Evolutionary conservation across 2,888 invertebrate genomes (phyloP).

Genomic region (Aleiodes alternator): DNA sequence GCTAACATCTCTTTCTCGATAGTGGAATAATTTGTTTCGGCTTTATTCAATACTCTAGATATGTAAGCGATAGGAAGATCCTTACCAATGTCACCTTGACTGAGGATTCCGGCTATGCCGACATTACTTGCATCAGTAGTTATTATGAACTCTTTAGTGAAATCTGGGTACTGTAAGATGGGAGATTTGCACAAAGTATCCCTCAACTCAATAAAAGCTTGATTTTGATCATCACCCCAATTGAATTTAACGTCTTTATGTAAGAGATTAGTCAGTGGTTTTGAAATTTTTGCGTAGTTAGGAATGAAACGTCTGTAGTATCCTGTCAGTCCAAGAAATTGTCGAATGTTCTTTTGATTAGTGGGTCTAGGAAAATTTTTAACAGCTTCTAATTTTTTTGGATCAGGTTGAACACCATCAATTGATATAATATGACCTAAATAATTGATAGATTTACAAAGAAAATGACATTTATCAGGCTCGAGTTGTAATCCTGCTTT

Average conservation of each 20-base stretch:
- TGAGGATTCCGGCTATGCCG: conserved; percentile 60
- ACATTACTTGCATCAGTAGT: conserved; percentile 48
- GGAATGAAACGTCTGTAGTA: conserved; percentile 52
- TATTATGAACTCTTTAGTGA: conserved; percentile 39
- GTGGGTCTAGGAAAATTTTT: conserved; percentile 42
- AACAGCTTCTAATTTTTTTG: conserved; percentile 46
- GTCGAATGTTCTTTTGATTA: conserved; percentile 44
- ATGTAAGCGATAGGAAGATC: conserved; percentile 63
- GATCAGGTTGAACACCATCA: conserved; percentile 47
- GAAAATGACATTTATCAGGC: no score
- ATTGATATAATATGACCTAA: conserved; percentile 49
- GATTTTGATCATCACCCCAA: conserved; percentile 42
- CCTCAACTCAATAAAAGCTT: conserved; percentile 49
- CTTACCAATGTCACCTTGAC: conserved; percentile 61
- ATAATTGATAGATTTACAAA: conserved; percentile 43
- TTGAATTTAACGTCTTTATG: conserved; percentile 44
- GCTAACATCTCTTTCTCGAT: conserved; percentile 66
- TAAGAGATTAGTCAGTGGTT: conserved; percentile 43
- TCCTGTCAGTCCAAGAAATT: conserved; percentile 42
- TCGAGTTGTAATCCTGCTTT: no score
- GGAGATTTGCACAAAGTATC: conserved; percentile 41
- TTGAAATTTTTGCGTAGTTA: conserved; percentile 41
- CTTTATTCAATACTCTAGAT: conserved; percentile 60
- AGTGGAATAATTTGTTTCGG: conserved; percentile 62
- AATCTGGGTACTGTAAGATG: conserved; percentile 40